Conservation (phyloP, 2,113 vertebrate species). For the Corythornis vintsioides region DNA sequence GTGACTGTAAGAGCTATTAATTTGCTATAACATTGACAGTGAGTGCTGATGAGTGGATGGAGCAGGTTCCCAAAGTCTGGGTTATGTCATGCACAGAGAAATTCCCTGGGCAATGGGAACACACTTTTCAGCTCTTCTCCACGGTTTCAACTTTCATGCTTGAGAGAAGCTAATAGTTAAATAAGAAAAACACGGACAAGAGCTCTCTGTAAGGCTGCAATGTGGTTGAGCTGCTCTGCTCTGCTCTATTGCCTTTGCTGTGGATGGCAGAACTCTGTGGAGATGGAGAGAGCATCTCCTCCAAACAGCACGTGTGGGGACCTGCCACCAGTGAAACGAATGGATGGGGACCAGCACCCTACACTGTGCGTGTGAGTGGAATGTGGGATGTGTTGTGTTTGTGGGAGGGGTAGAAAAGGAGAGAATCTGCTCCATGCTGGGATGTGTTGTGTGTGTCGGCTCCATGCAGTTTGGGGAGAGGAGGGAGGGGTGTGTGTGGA, state of each 20-base stretch:
- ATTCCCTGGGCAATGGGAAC: not conserved
- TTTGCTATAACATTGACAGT: not conserved
- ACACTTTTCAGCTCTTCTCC: not conserved
- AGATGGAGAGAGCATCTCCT: rapidly evolving
- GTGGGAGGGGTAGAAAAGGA: not conserved
- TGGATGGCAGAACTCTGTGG: rapidly evolving
- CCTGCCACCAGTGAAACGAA: not conserved
- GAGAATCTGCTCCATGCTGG: too few species aligned
- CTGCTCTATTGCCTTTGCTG: not conserved
- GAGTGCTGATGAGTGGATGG: not conserved
- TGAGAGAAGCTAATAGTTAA: not conserved
- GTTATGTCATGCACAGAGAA: not conserved
- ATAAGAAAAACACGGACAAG: not conserved
- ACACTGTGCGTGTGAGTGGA: rapidly evolving
- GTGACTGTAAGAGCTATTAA: not conserved
- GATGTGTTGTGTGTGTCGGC: too few species aligned
- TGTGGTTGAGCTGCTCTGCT: not conserved
- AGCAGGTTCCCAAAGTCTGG: not conserved
- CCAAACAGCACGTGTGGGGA: rapidly evolving
- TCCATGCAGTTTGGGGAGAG: not conserved
- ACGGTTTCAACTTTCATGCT: rapidly evolving
- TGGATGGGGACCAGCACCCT: too few species aligned
- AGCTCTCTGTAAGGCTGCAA: not conserved
- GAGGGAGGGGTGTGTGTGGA: too few species aligned
- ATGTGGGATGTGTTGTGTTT: not conserved